Conservation (phyloP, 2,113 vertebrate genomes). For the Pantherophis guttatus region DNA sequence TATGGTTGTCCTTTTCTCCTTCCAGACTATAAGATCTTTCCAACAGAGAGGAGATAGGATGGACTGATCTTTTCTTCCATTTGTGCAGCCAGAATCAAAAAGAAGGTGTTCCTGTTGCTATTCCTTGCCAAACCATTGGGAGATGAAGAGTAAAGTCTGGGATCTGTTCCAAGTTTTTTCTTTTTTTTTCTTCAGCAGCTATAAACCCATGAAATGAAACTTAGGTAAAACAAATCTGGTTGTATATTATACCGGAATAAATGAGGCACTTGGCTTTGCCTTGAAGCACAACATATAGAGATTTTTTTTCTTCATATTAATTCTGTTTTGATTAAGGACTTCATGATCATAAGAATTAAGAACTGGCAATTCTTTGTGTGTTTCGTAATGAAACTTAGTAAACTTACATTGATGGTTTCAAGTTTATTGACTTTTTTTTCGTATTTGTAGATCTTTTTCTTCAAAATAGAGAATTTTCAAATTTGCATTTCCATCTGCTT, state of each 20-base stretch:
- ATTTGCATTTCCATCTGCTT: not conserved
- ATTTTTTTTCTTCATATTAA: not conserved
- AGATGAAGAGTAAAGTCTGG: conserved; percentile 15
- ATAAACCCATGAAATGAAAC: not conserved
- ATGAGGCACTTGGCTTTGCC: not conserved
- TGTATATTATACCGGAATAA: not conserved
- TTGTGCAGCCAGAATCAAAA: conserved; percentile 13
- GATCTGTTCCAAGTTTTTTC: conserved; percentile 10
- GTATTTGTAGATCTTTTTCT: not conserved
- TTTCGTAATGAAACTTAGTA: not conserved
- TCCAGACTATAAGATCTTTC: not conserved
- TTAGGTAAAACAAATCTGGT: not conserved
- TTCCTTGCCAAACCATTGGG: conserved; percentile 25
- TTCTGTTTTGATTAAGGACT: not conserved
- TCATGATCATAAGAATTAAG: not conserved
- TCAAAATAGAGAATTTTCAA: not conserved
- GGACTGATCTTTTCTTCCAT: conserved; percentile 10
- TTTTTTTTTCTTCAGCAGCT: not conserved
- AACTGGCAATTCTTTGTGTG: not conserved
- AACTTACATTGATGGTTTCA: not conserved
- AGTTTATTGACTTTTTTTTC: not conserved
- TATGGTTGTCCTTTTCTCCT: not conserved
- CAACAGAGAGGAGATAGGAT: conserved; percentile 5
- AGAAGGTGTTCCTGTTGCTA: conserved; percentile 11
- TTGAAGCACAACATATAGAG: not conserved